Base-by-base conservation (phyloP, 2,113 vertebrate genomes). In the Nanorana parkeri region DNA sequence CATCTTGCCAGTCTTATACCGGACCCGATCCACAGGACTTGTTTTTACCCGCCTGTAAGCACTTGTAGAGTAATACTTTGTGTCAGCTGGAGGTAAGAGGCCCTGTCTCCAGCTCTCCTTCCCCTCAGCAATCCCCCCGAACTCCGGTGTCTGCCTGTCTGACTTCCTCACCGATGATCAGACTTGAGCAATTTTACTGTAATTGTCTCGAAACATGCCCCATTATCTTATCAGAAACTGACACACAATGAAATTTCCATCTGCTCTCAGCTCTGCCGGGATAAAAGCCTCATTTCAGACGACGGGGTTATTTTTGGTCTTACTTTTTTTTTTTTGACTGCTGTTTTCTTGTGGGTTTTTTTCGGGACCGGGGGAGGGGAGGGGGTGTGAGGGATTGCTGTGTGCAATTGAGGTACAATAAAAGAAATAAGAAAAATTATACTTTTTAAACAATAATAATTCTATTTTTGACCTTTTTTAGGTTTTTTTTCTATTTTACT, bases 221-320 rank as follows among this genome's bases (percentile, higher is more conserved):
- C 78, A 80, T 80, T 80, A 80, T 80, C 78, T 72, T 72, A 80
- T 80, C 78, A 80, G 68, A 80, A 80, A 72, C 26, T 72, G 78
- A 80, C 78, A 80, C 65, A 68, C 78, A 72, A 80, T 72, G 67
- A 72, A 71, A 80, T 80, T 54, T 72, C 78, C 78, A 80, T 71
- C 78, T 72, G 67, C 55, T 68, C 32, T 0, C 17, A 71, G 78
- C 78, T 60, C 78, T 24, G 21, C 67, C 68, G 67, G 23, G 56
- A 80, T 80, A 80, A 72, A 80, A 80, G 78, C 78, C 67, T 80
- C 67, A 61, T 63, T 63, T 47, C 32, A 47, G 7, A 5, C 17
- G 7, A 5, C 17, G 23, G 56, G 78, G 67, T 71, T 71, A 72
- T 63, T 28, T 80, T 63, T 51, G 54, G 66, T 55, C 20, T 24